These are phyloP conservation scores for Petrocephalus zakoni DNA, from an alignment of 2,113 vertebrate genomes.

Conservation along the genomic window DNA sequence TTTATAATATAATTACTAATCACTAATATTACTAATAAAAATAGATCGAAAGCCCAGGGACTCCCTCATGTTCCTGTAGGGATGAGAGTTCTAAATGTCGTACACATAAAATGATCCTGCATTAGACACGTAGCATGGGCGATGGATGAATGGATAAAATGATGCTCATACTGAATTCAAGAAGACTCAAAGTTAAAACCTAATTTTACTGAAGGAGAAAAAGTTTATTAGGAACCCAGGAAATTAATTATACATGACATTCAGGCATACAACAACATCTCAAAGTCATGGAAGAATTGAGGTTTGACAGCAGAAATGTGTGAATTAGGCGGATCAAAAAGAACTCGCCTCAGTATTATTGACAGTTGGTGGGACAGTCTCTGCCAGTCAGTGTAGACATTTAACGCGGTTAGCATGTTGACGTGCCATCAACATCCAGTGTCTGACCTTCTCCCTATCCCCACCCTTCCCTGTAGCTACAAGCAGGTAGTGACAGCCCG, in stretches of 20 bases:
- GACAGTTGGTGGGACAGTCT: background rate
- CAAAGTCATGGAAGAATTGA: background rate
- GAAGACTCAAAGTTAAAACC: background rate
- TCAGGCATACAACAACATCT: background rate
- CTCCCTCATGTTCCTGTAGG: background rate
- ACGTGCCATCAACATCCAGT: background rate
- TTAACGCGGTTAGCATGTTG: background rate
- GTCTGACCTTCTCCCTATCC: background rate
- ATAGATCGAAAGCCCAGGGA: background rate
- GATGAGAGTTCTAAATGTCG: background rate
- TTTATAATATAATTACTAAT: too few species aligned
- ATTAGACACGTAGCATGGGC: background rate
- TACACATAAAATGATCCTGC: background rate
- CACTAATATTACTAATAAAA: too few species aligned
- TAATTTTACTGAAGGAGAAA: background rate
- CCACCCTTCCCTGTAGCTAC: conserved; percentile 64
- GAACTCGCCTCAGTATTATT: background rate
- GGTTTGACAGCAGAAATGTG: background rate
- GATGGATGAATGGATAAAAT: background rate
- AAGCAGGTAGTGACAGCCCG: conserved; percentile 79
- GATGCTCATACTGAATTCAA: background rate
- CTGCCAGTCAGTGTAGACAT: background rate
- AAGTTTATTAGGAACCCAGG: background rate
- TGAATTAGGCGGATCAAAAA: background rate
- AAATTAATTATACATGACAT: background rate